Conservation (phyloP, 2,113 vertebrate genomes). For the Prunella fulvescens region DNA sequence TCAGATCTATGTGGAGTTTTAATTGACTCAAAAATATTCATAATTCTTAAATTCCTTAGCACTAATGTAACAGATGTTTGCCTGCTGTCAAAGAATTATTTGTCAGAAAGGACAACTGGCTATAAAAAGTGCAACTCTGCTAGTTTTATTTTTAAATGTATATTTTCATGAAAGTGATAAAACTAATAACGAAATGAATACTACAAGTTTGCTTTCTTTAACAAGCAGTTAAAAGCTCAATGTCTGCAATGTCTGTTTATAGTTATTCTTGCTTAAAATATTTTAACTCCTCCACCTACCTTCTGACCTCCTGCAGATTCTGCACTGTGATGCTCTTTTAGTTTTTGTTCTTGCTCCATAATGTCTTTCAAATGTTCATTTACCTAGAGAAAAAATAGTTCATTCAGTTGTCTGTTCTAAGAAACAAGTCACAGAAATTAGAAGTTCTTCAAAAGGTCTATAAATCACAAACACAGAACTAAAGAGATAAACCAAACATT, state of each 20-base stretch:
- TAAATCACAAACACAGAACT: background rate
- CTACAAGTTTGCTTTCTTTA: background rate
- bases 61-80: background rate
- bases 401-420: background rate
- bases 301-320: conserved; percentile 86
- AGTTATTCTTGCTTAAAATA: background rate
- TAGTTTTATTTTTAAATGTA: background rate
- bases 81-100: background rate
- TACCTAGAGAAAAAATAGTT: conserved; percentile 74
- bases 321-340: conserved; percentile 78
- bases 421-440: background rate
- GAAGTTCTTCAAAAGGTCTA: background rate
- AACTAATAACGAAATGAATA: background rate
- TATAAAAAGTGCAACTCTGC: background rate
- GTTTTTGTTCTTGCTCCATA: conserved; percentile 86
- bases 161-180: background rate
- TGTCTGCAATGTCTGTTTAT: background rate
- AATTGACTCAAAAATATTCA: background rate
- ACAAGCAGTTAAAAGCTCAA: background rate
- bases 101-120: background rate
- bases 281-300: conserved; percentile 70
- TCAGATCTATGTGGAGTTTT: background rate
- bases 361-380: conserved; percentile 94
- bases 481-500: background rate
- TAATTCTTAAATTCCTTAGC: background rate